Conservation (phyloP, 2,797 vertebrate species). For the Propithecus deckenii region DNA sequence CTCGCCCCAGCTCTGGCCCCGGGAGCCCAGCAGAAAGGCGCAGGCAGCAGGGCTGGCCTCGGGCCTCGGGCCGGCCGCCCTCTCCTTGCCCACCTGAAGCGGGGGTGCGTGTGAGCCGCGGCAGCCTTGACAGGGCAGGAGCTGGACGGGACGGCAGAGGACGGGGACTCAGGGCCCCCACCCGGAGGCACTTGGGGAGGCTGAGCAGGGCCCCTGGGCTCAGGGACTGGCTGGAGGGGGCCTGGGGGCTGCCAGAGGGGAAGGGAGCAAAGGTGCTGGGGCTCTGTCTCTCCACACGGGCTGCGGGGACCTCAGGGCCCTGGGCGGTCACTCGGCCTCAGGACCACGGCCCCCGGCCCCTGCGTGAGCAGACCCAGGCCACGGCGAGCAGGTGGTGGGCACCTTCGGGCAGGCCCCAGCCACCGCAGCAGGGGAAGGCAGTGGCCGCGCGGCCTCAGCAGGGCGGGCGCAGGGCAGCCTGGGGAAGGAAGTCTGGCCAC, state of each 20-base stretch:
- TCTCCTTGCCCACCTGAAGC: not conserved
- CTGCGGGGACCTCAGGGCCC: no score
- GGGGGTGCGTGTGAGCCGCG: no score
- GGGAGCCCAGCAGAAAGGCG: no score
- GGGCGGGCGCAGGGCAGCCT: not conserved
- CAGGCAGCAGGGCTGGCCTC: not conserved
- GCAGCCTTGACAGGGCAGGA: not conserved
- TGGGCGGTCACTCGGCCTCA: not conserved
- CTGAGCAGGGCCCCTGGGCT: not conserved
- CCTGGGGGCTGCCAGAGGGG: not conserved
- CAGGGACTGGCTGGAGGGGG: no score
- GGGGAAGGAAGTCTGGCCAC: not conserved
- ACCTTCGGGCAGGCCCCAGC: not conserved
- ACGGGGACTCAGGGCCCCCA: rapidly evolving
- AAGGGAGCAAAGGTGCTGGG: rapidly evolving
- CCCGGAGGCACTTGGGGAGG: not conserved
- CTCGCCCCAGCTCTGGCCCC: not conserved
- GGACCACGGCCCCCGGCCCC: rapidly evolving
- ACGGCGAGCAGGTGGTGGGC: rapidly evolving
- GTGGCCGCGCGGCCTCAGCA: rapidly evolving
- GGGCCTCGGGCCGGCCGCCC: not conserved
- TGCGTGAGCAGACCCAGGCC: not conserved
- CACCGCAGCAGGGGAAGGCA: not conserved
- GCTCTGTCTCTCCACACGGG: not conserved
- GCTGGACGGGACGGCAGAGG: not conserved